Evolutionary conservation across 2,113 vertebrate genomes (phyloP), one percentile per base, ranked within the genome.

Genomic region (Rhabdomys dilectus): DNA sequence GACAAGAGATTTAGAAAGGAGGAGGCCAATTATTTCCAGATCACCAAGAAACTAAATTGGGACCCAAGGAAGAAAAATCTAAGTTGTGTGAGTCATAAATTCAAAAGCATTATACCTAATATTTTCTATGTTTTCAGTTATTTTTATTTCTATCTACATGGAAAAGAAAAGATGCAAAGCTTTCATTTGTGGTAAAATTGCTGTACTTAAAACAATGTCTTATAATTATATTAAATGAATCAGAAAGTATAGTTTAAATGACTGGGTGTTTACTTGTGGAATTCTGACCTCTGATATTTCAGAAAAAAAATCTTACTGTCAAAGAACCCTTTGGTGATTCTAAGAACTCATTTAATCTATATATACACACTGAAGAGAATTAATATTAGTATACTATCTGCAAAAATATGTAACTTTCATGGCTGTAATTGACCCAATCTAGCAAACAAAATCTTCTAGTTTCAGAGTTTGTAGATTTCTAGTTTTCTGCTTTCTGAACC

Each of bases 21-120:
- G 94, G 73, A 81, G 53, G 24, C 48, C 94, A 94, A 94, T 93
- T 89, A 93, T 94, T 91, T 93, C 87, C 48, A 89, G 70, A 92
- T 91, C 66, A 4, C 45, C 24, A 80, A 34, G 42, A 45, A 97
- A 95, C 76, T 95, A 72, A 93, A 97, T 95, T 45, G 22, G 31
- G 19, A 95, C 26, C 36, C 62, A 92, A 88, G 39, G 48, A 93
- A 93, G 91, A 17, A 87, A 31, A 93, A 45, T 91, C 70, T 73
- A 84, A 84, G 31, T 93, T 88, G 31, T 77, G 11, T 91, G 48
- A 48, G 42, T 78, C 51, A 96, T 45, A 53, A 34, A 62, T 96
- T 88, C 70, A 90, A 16, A 21, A 94, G 51, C 34, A 94, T 86
- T 92, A 62, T 26, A 81, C 22, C 39, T 56, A 77, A 87, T 22